Base-by-base conservation (phyloP, 92 coral and sea anemone species). In the Porites cylindrica region DNA sequence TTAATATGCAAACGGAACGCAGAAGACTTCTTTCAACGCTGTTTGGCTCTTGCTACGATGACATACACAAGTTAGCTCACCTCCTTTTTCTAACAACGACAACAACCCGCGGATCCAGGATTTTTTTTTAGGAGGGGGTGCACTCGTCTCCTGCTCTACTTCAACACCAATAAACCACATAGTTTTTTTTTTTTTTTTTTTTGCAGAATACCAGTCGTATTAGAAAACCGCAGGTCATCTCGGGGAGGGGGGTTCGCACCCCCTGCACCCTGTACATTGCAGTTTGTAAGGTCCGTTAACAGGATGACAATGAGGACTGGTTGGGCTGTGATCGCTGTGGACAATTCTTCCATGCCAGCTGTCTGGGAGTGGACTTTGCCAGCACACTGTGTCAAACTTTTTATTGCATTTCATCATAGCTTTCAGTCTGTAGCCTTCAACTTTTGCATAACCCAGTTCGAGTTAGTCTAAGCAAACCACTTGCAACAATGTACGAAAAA, bases 261-360 rank as follows among this genome's bases (percentile, higher is more conserved):
- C 38, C 38, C 38, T 29, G 38, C 38, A 29, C 38, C 38, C 38
- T 29, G 2, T 3, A 75, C 79, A 75, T 53, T 20, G 65, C 38
- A 75, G 64, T 75, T 6, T 53, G 79, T 23, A 53, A 53, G 64
- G 2, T 75, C 17, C 21, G 65, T 17, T 12, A 52, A 52, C 38
- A 19, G 65, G 43, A 53, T 4, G 47, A 58, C 32, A 75, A 84
- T 70, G 92, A 83, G 61, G 92, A 89, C 88, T 83, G 92, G 92
- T 85, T 89, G 50, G 92, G 79, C 64, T 53, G 79, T 75, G 79
- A 53, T 53, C 79, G 64, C 63, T 75, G 79, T 75, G 79, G 65
- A 75, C 79, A 75, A 21, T 75, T 53, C 20, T 75, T 75, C 20
- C 79, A 75, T 75, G 79, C 65, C 19, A 75, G 66, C 59, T 52